These are phyloP conservation scores for Drosophila pseudoananassae DNA, from an alignment of 1,140 invertebrate species.

Conservation along the genomic window DNA sequence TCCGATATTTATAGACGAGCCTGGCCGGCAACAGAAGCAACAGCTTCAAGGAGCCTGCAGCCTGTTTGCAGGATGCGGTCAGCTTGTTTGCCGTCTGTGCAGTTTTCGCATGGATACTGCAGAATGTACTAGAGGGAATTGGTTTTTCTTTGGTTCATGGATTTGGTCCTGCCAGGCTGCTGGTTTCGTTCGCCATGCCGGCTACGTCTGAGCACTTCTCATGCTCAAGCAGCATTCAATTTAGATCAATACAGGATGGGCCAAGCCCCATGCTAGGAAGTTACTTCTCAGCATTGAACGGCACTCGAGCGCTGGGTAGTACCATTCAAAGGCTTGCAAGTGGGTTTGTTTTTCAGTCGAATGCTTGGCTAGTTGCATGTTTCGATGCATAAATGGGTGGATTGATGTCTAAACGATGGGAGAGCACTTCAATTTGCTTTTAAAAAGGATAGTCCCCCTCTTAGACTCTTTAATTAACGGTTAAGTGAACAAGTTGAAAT, in stretches of 20 bases:
- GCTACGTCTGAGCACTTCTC: slow-evolving; percentile 28
- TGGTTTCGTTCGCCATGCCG: slow-evolving; percentile 9
- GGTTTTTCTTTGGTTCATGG: slow-evolving; percentile 1
- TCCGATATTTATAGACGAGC: slow-evolving; percentile 74
- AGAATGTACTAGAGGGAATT: slow-evolving; percentile 10
- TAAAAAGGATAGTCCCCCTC: neutral
- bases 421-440: slow-evolving; percentile 7
- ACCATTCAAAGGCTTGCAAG: slow-evolving; percentile 51
- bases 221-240: slow-evolving; percentile 67
- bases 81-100: slow-evolving; percentile 61
- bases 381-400: slow-evolving; percentile 18
- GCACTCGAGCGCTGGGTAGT: slow-evolving; percentile 62
- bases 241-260: slow-evolving; percentile 63
- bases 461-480: slow-evolving; percentile 5
- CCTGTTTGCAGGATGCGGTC: slow-evolving; percentile 76
- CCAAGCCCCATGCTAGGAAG: slow-evolving; percentile 38
- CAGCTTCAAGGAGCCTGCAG: slow-evolving; percentile 33
- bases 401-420: slow-evolving; percentile 42
- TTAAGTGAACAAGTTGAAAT: neutral
- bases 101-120: slow-evolving; percentile 19
- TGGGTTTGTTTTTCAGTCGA: slow-evolving; percentile 72
- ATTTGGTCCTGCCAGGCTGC: neutral
- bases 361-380: slow-evolving; percentile 15
- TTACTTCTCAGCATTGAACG: slow-evolving; percentile 55
- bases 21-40: slow-evolving; percentile 53